Percentiles rank a stretch among this genome's conserved stretches.
These are phyloP conservation scores for Opisthocomus hoazin DNA, from an alignment of 2,113 vertebrate genomes.

Conservation along the genomic window DNA sequence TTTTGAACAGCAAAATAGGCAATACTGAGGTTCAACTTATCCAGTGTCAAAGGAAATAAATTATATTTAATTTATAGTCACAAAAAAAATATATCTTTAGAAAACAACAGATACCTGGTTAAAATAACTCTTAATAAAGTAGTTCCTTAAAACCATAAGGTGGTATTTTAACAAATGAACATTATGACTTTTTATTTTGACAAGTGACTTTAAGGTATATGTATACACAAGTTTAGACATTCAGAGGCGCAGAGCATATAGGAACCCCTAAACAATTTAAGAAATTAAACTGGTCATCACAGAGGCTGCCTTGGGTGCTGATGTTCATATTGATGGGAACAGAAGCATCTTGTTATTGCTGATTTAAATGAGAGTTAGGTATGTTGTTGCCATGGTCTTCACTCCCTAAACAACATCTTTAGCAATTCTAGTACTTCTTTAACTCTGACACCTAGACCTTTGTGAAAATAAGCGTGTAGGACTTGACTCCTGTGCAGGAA, in stretches of 20 bases:
- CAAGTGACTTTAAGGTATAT: background rate
- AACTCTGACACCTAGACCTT: background rate
- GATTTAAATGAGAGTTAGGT: background rate
- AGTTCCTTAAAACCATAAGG: background rate
- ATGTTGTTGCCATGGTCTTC: background rate
- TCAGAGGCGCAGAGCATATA: background rate
- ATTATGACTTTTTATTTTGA: background rate
- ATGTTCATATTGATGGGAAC: background rate
- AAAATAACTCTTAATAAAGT: background rate
- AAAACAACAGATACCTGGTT: background rate
- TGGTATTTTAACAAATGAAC: background rate
- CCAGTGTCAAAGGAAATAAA: background rate
- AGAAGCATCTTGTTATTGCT: background rate
- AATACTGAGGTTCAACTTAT: background rate
- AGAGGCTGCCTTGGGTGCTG: background rate
- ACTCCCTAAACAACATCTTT: background rate
- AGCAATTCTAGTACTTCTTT: background rate
- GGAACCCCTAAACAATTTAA: background rate
- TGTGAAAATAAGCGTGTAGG: background rate
- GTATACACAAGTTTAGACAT: background rate
- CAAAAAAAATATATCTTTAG: background rate
- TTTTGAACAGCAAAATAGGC: background rate
- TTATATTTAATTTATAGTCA: background rate
- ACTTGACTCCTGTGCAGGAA: background rate
- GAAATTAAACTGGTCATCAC: background rate